Evolutionary conservation across 2,888 invertebrate genomes (phyloP), one percentile per base, ranked within the genome.

Genomic region (Caradrina clavipalpis): DNA sequence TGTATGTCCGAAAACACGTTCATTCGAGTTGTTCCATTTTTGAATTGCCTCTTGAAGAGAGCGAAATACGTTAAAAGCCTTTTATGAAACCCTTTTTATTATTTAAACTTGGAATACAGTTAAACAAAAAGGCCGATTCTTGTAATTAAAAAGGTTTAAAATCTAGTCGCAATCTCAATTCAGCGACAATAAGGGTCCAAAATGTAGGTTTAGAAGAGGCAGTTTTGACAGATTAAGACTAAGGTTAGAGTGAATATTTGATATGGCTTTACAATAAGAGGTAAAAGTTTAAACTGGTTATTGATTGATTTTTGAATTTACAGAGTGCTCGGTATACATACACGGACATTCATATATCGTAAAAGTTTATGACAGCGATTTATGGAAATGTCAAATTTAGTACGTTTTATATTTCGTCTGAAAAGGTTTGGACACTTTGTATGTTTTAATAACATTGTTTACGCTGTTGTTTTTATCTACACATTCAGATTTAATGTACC

Each of bases 381-480:
- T 61, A 47, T 31, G 19, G 8, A 35, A 75, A 42, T 47, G 1
- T 47, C n/a, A 31, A 45, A 22, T 35, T 63, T 8, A 26, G 22
- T 17, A 35, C 2, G 19, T 47, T n/a, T n/a, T 19, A 59, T 51
- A 57, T 49, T 56, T 47, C 21, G 31, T 11, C 11, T 60, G 49
- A 49, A 31, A 75, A 67, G 26, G 59, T 60, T 45, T 22, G 39
- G 45, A 53, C 49, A 59, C 11, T 55, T 69, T 53, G 15, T 67
- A 55, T 62, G 45, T 63, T 50, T 64, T 68, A 57, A 79, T 79
- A 59, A 49, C 65, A 56, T 75, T 75, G 58, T 58, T 49, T 67
- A 77, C 58, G 59, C 54, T 35, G 67, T 81, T 69, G 53, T 81
- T 79, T 65, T 81, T 68, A 78, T 67, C 35, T 66, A 39, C 35